Evolutionary conservation across 2,113 vertebrate species (phyloP).

Genomic region (Megaptera novaeangliae): DNA sequence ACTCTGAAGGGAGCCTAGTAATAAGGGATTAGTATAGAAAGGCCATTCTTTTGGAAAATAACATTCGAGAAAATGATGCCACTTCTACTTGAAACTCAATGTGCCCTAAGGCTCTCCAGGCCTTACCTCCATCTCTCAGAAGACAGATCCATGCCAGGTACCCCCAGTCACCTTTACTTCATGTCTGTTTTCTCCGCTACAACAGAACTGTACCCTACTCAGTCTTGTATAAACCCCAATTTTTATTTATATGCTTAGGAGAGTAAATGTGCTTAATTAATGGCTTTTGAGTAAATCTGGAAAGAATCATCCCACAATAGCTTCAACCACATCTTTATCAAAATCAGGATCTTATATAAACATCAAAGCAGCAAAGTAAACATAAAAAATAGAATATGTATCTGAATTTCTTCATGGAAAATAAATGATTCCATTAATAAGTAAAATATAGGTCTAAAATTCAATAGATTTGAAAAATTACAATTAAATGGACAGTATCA

Average conservation of each 20-base stretch:
- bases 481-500: background rate
- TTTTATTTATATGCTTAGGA: background rate
- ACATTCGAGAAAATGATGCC: slow-evolving; percentile 62
- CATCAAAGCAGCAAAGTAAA: slow-evolving; percentile 21
- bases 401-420: background rate
- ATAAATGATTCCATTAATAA: background rate
- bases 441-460: background rate
- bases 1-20: slow-evolving; percentile 63
- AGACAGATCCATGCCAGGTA: background rate
- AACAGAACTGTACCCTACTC: background rate
- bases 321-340: background rate
- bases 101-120: background rate
- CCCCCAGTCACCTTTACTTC: background rate
- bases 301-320: background rate
- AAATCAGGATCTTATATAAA: background rate
- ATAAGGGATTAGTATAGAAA: slow-evolving; percentile 63
- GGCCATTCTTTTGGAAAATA: slow-evolving; percentile 68
- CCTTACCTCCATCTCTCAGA: background rate
- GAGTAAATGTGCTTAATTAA: background rate
- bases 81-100: background rate
- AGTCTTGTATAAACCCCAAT: background rate
- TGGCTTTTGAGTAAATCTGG: background rate
- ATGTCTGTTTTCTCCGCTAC: background rate
- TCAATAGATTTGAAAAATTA: background rate
- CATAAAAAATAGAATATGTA: background rate